These are phyloP conservation scores for Acanthosepion esculentum DNA, from an alignment of 2,888 invertebrate genomes.

Conservation along the genomic window DNA sequence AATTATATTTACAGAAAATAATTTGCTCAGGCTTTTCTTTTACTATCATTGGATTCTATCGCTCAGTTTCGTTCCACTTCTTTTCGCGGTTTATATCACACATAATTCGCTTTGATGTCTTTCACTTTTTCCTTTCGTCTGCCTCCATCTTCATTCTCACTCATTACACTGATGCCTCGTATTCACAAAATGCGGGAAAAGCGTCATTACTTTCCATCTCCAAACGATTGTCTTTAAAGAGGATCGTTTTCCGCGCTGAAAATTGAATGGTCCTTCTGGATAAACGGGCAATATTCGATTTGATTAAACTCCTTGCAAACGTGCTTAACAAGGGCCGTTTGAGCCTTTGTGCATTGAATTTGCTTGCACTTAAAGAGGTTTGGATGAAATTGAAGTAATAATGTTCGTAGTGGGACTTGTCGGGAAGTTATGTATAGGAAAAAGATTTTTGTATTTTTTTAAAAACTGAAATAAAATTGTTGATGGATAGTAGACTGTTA, in stretches of 20 bases:
- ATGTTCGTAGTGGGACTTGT: background rate
- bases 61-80: background rate
- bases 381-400: background rate
- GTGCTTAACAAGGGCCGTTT: background rate
- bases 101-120: background rate
- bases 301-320: background rate
- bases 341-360: background rate
- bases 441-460: background rate
- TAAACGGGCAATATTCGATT: background rate
- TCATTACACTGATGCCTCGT: background rate
- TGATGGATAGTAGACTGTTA: background rate
- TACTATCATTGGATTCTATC: background rate
- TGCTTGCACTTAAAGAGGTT: background rate
- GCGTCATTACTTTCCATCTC: background rate
- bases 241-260: background rate
- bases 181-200: background rate
- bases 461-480: background rate
- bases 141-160: background rate
- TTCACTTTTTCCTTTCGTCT: background rate
- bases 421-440: background rate
- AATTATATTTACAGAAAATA: background rate
- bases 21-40: background rate
- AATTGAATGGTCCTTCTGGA: slow-evolving; percentile 14
- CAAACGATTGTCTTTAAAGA: background rate
- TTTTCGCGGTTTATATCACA: background rate